These are phyloP conservation scores for Catagonus wagneri DNA, from an alignment of 2,113 vertebrate species.

Conservation along the genomic window DNA sequence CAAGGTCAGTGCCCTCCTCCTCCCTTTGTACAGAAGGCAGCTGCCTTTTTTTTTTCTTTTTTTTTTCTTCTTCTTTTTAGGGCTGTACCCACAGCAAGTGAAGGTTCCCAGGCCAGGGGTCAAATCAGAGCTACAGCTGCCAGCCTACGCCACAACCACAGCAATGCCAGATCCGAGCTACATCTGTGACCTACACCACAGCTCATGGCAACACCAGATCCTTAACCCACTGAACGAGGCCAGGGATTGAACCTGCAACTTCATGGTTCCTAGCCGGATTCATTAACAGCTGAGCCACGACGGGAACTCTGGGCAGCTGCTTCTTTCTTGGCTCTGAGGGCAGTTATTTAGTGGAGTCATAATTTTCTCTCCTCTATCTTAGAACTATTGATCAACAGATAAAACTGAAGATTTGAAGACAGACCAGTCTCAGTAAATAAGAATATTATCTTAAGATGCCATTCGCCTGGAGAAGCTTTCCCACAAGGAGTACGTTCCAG, in stretches of 20 bases:
- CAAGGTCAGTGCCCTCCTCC: fast-evolving
- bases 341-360: background rate
- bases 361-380: background rate
- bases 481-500: background rate
- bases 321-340: background rate
- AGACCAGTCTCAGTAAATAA: background rate
- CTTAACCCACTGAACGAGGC: no score
- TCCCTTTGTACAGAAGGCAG: background rate
- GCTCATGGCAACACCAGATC: no score
- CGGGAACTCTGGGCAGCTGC: background rate
- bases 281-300: no score
- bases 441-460: background rate
- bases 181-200: no score
- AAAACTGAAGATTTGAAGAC: background rate
- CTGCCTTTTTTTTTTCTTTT: background rate
- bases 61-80: no score
- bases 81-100: no score
- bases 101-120: no score
- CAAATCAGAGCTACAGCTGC: no score
- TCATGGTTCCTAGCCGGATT: no score
- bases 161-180: no score
- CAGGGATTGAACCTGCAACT: no score
- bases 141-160: no score
- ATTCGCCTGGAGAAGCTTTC: background rate
- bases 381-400: background rate